Conservation (phyloP, 1,140 invertebrate species). For the Drosophila tropicalis region DNA sequence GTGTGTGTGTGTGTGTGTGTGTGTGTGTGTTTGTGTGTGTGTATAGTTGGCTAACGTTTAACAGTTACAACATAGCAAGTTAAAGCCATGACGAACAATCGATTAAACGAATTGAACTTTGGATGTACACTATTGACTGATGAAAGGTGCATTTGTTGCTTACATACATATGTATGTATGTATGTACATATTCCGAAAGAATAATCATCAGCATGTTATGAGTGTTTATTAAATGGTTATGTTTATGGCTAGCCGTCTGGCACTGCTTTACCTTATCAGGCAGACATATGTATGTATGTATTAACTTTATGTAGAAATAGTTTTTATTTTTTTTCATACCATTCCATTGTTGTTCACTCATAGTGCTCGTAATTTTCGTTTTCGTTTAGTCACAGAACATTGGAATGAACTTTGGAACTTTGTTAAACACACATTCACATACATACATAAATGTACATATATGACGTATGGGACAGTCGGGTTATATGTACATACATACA, state of each 20-base stretch:
- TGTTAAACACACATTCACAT: neutral
- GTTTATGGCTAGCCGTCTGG: conserved; percentile 27
- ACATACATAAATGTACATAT: neutral
- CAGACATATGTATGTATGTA: conserved; percentile 32
- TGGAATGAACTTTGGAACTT: conserved; percentile 41
- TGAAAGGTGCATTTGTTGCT: neutral
- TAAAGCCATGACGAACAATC: conserved; percentile 1
- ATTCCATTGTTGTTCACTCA: neutral
- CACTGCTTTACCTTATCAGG: conserved; percentile 37
- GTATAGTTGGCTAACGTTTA: neutral
- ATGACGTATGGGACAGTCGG: neutral
- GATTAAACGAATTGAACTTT: neutral
- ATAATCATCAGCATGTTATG: conserved; percentile 7
- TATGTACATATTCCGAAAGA: neutral
- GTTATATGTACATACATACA: neutral
- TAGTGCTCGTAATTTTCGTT: conserved; percentile 32
- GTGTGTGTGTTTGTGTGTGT: neutral
- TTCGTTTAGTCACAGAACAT: conserved; percentile 30
- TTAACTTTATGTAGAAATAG: conserved; percentile 22
- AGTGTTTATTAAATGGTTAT: conserved; percentile 19
- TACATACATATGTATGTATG: neutral
- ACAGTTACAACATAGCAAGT: neutral
- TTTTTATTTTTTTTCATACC: neutral
- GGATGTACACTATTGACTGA: neutral
- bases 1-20: neutral